phyloP scores from a whole-genome alignment of 2,113 vertebrate genomes.

The Cebidichthys violaceus region DNA sequence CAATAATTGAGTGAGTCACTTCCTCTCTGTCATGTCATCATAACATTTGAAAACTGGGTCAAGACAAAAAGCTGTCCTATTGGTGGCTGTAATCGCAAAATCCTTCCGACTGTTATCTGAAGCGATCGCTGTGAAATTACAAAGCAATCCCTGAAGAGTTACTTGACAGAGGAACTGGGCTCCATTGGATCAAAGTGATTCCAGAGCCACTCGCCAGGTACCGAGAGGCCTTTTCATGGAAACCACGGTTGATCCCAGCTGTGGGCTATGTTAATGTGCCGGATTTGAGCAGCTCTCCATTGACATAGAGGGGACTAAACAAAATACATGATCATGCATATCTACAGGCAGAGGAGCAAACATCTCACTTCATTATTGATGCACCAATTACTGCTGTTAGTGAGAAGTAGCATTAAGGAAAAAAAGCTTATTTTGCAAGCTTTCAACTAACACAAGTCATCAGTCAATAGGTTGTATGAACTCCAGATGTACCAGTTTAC shows the following conservation, averaged over 20 bases:
- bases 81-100: conserved; percentile 62
- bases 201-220: conserved; percentile 60
- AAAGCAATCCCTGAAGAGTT: conserved; percentile 73
- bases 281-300: conserved; percentile 2
- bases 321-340: neutral
- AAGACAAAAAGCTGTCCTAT: conserved; percentile 52
- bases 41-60: conserved; percentile 61
- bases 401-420: neutral
- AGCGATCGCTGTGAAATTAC: conserved; percentile 78
- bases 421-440: neutral
- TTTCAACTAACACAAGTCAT: conserved; percentile 25
- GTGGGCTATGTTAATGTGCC: conserved; percentile 2
- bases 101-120: conserved; percentile 67
- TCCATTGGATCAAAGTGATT: conserved; percentile 62
- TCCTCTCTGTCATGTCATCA: conserved; percentile 35
- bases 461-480: conserved; percentile 5
- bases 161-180: conserved; percentile 58
- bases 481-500: neutral
- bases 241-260: conserved; percentile 21
- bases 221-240: conserved; percentile 43
- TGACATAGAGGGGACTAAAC: neutral
- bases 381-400: neutral
- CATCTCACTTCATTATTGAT: neutral
- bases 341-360: conserved; percentile 11
- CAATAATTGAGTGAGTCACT: conserved; percentile 42